A percentile compares a stretch with the other conserved stretches of the same genome.
Conservation (phyloP, 1,140 invertebrate genomes). For the Dendrolimus kikuchii region DNA sequence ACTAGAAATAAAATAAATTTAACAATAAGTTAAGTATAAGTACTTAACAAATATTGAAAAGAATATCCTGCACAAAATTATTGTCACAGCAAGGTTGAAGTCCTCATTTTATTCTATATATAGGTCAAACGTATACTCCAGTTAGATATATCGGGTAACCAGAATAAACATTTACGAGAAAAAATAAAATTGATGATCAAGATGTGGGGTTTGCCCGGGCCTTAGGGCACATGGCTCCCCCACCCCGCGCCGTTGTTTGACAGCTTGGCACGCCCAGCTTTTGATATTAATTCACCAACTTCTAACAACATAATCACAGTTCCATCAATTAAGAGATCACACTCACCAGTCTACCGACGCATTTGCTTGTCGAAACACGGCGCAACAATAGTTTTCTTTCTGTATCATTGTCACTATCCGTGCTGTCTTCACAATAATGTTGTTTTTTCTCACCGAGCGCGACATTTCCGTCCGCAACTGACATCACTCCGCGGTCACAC, state of each 20-base stretch:
- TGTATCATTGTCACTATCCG: slow-evolving; percentile 62
- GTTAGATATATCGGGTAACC: too few relatives aligned
- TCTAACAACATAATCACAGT: slow-evolving; percentile 14
- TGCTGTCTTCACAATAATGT: slow-evolving; percentile 50
- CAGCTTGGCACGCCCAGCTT: slow-evolving; percentile 47
- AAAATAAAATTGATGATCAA: slow-evolving; percentile 34
- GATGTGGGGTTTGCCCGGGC: slow-evolving; percentile 21
- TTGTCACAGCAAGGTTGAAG: slow-evolving; percentile 10
- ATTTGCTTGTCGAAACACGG: slow-evolving; percentile 63
- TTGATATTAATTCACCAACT: slow-evolving; percentile 10
- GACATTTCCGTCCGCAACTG: slow-evolving; percentile 37
- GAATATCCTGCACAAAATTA: slow-evolving; percentile 12
- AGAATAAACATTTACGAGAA: not conserved
- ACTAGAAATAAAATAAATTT: too few relatives aligned
- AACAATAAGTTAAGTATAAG: too few relatives aligned
- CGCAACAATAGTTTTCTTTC: slow-evolving; percentile 50
- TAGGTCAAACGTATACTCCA: not conserved
- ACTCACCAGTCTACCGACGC: slow-evolving; percentile 61
- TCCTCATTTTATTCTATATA: too few relatives aligned
- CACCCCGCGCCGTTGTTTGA: slow-evolving; percentile 25
- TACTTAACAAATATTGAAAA: too few relatives aligned
- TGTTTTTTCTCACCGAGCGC: slow-evolving; percentile 34
- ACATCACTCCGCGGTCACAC: slow-evolving; percentile 55
- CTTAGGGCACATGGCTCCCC: slow-evolving; percentile 46
- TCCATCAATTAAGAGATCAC: not conserved